Evolutionary conservation across 1,140 invertebrate species (phyloP).

Genomic region (Drosophila ohnishii): DNA sequence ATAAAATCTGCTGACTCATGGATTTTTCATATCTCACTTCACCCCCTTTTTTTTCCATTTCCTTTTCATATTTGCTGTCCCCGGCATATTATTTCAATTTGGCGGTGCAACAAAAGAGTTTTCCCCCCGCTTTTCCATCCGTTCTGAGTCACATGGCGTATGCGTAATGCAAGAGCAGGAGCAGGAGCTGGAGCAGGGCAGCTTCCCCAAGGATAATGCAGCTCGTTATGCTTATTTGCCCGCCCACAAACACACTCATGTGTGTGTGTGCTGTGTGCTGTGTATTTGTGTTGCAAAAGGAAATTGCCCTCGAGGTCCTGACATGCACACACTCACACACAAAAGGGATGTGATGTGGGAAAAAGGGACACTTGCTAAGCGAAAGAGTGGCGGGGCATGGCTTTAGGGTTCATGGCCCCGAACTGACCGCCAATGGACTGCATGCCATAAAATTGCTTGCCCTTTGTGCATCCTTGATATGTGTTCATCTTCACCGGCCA

Average conservation of each 20-base stretch:
- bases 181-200: slow-evolving; percentile 36
- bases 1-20: slow-evolving; percentile 29
- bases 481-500: slow-evolving; percentile 13
- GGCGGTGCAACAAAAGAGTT: slow-evolving; percentile 76
- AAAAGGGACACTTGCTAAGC: slow-evolving; percentile 9
- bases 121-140: slow-evolving; percentile 42
- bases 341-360: slow-evolving; percentile 3
- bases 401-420: slow-evolving; percentile 63
- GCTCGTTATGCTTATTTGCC: slow-evolving; percentile 77
- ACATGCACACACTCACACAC: slow-evolving; percentile 34
- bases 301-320: slow-evolving; percentile 57
- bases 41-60: slow-evolving; percentile 21
- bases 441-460: slow-evolving; percentile 28
- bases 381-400: slow-evolving; percentile 7
- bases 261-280: not conserved
- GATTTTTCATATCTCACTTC: slow-evolving; percentile 41
- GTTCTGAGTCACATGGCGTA: slow-evolving; percentile 59
- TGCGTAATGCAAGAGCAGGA: slow-evolving; percentile 47
- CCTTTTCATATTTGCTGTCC: slow-evolving; percentile 59
- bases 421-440: slow-evolving; percentile 61
- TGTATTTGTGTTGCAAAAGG: slow-evolving; percentile 11
- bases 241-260: slow-evolving; percentile 38
- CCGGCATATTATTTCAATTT: slow-evolving; percentile 81
- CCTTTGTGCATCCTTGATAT: slow-evolving; percentile 54
- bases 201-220: slow-evolving; percentile 72